A percentile compares a stretch with the other conserved stretches of the same genome.
These are phyloP conservation scores for Apistogramma diplotaenia DNA, from an alignment of 2,113 vertebrate genomes.

Conservation along the genomic window DNA sequence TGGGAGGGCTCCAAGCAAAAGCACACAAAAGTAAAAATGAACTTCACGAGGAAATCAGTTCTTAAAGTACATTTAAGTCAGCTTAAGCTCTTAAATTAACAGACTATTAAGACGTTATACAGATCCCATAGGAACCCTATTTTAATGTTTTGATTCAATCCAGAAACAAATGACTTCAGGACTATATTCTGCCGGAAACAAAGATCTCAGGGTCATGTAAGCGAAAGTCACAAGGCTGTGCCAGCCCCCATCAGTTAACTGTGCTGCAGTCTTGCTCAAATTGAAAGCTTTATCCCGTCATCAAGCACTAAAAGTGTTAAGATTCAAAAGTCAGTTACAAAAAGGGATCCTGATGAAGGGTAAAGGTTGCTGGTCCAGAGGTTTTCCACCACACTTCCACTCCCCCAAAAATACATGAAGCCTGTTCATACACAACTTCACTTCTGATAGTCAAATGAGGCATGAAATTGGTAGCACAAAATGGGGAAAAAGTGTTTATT, in stretches of 20 bases:
- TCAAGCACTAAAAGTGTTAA: slow-evolving; percentile 61
- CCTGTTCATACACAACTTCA: background rate
- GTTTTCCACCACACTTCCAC: slow-evolving; percentile 7
- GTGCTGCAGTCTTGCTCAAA: background rate
- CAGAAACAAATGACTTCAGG: background rate
- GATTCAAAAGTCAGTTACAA: slow-evolving; percentile 2
- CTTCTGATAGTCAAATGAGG: slow-evolving; percentile 7
- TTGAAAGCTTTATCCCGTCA: slow-evolving; percentile 35
- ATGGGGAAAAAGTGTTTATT: background rate
- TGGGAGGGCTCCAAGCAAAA: background rate
- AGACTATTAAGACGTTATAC: background rate
- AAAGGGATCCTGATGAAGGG: background rate
- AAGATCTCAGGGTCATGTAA: background rate
- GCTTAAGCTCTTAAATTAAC: background rate
- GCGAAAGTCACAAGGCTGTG: background rate
- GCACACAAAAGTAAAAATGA: background rate
- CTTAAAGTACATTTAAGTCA: background rate
- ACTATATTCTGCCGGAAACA: background rate
- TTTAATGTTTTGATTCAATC: background rate
- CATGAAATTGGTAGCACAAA: background rate
- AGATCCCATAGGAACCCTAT: background rate
- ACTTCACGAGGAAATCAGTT: background rate
- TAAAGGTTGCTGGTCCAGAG: slow-evolving; percentile 1
- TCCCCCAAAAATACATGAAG: slow-evolving; percentile 5
- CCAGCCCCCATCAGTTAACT: slow-evolving; percentile 45